phyloP scores from a whole-genome alignment of 35 echinoderm and acorn worm genomes.

The Apostichopus californicus region DNA sequence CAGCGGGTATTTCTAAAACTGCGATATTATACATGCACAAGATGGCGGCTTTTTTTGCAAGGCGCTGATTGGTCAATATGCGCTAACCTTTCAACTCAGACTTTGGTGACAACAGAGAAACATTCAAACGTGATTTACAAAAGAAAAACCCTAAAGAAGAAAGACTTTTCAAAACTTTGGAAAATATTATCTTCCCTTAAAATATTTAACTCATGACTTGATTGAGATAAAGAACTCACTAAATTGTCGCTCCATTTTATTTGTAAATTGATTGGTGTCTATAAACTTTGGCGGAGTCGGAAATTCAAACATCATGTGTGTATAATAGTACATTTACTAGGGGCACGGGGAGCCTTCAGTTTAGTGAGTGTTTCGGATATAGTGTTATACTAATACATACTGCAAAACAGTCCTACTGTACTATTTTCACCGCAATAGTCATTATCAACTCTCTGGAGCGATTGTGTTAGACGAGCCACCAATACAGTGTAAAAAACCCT shows the following conservation, averaged over 20 bases:
- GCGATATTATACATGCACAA: constrained; percentile 54
- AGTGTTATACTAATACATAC: no score
- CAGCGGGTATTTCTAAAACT: constrained; percentile 5
- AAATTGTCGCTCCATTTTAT: background rate
- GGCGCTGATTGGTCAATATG: constrained; percentile 74
- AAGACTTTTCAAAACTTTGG: background rate
- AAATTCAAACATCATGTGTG: background rate
- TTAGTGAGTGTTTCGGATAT: no score
- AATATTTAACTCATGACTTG: background rate
- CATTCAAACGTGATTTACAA: background rate
- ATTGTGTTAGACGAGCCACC: no score
- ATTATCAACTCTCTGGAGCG: no score
- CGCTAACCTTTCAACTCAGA: constrained; percentile 13
- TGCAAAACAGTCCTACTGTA: no score
- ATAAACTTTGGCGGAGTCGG: background rate
- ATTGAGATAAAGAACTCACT: background rate
- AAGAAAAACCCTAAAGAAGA: background rate
- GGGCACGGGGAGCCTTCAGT: no score
- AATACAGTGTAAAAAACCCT: no score
- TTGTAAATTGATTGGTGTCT: background rate
- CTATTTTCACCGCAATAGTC: no score
- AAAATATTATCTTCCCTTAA: background rate
- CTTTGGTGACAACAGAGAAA: background rate
- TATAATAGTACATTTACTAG: no score
- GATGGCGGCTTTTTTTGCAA: constrained; percentile 95